Evolutionary conservation across 2,888 invertebrate genomes (phyloP).

Genomic region (Hedya salicella): DNA sequence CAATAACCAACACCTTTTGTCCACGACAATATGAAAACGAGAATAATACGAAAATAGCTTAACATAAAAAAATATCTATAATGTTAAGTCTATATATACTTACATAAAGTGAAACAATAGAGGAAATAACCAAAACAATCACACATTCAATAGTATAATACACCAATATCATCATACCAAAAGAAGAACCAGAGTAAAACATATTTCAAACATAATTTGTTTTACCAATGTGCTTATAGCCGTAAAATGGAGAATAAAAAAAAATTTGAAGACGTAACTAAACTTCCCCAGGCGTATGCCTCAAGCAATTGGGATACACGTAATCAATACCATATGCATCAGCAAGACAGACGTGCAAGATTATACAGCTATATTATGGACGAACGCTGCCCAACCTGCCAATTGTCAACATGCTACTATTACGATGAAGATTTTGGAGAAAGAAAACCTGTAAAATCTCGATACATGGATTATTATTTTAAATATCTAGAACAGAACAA

Average conservation of each 20-base stretch:
- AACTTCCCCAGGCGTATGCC: neutral
- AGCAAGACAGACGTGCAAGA: neutral
- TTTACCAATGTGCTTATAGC: neutral
- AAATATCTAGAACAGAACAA: neutral
- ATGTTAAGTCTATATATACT: too few species aligned
- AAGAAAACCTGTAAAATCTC: slow-evolving; percentile 22
- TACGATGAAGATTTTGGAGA: neutral
- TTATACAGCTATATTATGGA: slow-evolving; percentile 5
- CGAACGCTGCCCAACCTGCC: neutral
- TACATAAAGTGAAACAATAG: too few species aligned
- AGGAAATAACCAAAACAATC: too few species aligned
- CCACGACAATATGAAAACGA: slow-evolving; percentile 3
- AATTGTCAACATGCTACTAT: neutral
- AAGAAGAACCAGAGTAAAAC: too few species aligned
- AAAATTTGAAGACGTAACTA: neutral
- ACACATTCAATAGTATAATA: too few species aligned
- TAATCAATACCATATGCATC: neutral
- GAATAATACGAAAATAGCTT: slow-evolving; percentile 2
- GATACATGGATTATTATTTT: slow-evolving; percentile 26
- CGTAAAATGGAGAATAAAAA: neutral
- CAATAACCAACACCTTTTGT: neutral
- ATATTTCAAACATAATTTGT: too few species aligned
- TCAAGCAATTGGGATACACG: neutral
- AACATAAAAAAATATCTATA: slow-evolving; percentile 1
- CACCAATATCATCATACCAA: too few species aligned